phyloP scores from a whole-genome alignment of 2,113 vertebrate genomes.

The human region DNA sequence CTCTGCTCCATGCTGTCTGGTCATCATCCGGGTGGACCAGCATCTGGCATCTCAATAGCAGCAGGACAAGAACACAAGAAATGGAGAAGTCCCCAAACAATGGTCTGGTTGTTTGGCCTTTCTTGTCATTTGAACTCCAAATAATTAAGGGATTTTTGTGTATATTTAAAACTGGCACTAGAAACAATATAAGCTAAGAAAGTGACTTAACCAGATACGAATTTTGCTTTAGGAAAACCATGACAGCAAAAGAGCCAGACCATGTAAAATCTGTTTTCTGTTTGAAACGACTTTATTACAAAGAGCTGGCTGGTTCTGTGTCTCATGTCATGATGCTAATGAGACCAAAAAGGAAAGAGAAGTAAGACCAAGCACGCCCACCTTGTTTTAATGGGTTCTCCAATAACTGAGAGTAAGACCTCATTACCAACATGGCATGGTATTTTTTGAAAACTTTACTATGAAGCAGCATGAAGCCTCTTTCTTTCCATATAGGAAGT shows the following conservation, averaged over 20 bases:
- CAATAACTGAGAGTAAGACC: neutral
- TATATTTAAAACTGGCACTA: neutral
- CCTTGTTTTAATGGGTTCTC: neutral
- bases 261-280: neutral
- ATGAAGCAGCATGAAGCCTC: neutral
- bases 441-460: neutral
- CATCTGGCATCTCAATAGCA: neutral
- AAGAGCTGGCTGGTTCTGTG: neutral
- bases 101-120: neutral
- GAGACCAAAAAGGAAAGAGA: neutral
- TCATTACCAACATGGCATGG: neutral
- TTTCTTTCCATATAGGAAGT: neutral
- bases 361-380: neutral
- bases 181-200: neutral
- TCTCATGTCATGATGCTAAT: neutral
- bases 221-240: slow-evolving; percentile 1
- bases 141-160: neutral
- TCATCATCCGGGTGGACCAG: neutral
- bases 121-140: neutral
- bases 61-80: neutral
- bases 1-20: neutral
- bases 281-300: neutral
- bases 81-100: neutral
- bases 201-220: neutral
- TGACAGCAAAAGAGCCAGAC: neutral